Percentiles rank a stretch among this genome's conserved stretches.
Evolutionary conservation across 2,113 vertebrate genomes (phyloP).

Genomic region (Sigmodon hispidus): DNA sequence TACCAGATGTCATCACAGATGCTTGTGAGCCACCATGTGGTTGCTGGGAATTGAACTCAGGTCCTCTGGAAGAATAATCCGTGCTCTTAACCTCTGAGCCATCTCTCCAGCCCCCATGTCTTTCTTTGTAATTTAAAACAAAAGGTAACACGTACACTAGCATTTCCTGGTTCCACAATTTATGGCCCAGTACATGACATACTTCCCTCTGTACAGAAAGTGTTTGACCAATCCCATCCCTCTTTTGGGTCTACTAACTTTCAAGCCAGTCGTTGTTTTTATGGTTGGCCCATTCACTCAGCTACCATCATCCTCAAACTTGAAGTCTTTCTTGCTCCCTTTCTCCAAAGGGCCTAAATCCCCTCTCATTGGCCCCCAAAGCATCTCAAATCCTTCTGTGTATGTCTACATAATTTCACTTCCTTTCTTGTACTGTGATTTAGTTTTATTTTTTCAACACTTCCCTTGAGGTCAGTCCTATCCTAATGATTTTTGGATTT

Average conservation of each 20-base stretch:
- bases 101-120: too few species aligned
- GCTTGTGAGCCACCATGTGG: too few species aligned
- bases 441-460: neutral
- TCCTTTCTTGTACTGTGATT: neutral
- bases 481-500: conserved; percentile 1
- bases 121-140: neutral
- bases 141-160: neutral
- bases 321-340: neutral
- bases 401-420: neutral
- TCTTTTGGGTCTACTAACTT: neutral
- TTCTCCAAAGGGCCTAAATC: neutral
- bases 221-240: neutral
- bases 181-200: neutral
- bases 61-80: too few species aligned
- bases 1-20: too few species aligned
- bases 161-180: neutral
- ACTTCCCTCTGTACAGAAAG: neutral
- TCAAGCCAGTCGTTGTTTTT: neutral
- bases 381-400: neutral
- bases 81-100: too few species aligned
- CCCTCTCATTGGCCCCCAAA: neutral
- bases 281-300: neutral
- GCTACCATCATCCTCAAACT: neutral
- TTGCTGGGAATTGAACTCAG: too few species aligned
- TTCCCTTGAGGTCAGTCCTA: neutral